Conservation (phyloP, 2,113 vertebrate species). For the Aramus guarauna region DNA sequence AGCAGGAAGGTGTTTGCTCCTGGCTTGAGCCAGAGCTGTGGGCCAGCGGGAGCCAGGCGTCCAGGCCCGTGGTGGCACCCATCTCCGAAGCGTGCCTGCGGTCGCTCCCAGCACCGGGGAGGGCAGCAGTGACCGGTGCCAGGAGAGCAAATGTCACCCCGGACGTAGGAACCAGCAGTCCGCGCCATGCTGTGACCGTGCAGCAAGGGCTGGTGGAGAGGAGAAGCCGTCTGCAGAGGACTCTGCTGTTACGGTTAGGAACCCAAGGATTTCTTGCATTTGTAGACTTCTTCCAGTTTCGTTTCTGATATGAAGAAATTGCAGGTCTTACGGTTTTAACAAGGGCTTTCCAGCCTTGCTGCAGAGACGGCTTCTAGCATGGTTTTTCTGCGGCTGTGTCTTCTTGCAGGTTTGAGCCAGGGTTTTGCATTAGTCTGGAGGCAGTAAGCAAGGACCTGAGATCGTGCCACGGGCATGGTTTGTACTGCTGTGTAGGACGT, state of each 20-base stretch:
- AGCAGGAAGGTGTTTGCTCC: not conserved
- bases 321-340: not conserved
- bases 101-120: rapidly evolving
- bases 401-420: not conserved
- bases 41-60: not conserved
- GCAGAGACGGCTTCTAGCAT: not conserved
- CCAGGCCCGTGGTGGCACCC: rapidly evolving
- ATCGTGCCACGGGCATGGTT: not conserved
- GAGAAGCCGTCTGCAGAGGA: not conserved
- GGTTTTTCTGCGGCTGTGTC: not conserved
- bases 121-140: rapidly evolving
- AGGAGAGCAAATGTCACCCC: rapidly evolving
- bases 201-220: not conserved
- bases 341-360: not conserved
- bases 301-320: not conserved
- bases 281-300: not conserved
- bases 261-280: not conserved
- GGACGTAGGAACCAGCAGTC: rapidly evolving
- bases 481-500: not conserved
- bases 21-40: not conserved
- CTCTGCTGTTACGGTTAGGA: not conserved
- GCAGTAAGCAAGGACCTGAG: not conserved
- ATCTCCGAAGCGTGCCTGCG: rapidly evolving
- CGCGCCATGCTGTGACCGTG: rapidly evolving
- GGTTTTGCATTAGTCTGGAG: not conserved